Evolutionary conservation across 2,113 vertebrate genomes (phyloP).

Genomic region (Ophiodon elongatus): DNA sequence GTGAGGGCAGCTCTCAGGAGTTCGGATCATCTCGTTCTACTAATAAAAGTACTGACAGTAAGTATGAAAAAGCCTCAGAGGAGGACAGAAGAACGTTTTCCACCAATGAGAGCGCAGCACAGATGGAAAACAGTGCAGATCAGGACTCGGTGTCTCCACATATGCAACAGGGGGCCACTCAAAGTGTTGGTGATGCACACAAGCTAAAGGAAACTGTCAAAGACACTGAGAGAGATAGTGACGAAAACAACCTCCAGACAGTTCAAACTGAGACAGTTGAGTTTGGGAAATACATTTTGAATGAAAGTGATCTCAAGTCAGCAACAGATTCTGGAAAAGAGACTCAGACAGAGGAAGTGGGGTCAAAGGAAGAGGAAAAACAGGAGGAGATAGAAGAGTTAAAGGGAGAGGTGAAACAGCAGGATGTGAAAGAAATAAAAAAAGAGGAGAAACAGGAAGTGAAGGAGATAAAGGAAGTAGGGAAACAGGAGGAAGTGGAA

Average conservation of each 20-base stretch:
- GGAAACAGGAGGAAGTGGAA: not conserved
- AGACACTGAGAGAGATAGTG: not conserved
- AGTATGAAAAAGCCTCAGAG: constrained; percentile 5
- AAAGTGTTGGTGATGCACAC: not conserved
- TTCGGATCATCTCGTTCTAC: not conserved
- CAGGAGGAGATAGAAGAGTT: not conserved
- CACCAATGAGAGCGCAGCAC: not conserved
- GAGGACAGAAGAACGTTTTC: constrained; percentile 3
- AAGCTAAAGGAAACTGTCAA: not conserved
- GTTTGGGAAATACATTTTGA: constrained; percentile 13
- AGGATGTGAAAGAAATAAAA: not conserved
- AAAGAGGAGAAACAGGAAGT: not conserved
- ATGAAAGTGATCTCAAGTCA: constrained; percentile 2
- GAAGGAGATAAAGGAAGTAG: not conserved
- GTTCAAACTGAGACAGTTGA: not conserved
- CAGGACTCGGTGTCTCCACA: not conserved
- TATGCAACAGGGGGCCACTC: not conserved
- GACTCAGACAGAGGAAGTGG: not conserved
- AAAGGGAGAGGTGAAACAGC: not conserved
- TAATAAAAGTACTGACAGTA: not conserved
- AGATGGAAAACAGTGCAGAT: constrained; percentile 5
- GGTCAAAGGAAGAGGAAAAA: not conserved
- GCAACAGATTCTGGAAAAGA: not conserved
- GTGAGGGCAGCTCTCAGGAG: constrained; percentile 5
- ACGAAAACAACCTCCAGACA: not conserved